These are phyloP conservation scores for Carassius gibelio DNA, from an alignment of 2,113 vertebrate genomes.

Conservation along the genomic window DNA sequence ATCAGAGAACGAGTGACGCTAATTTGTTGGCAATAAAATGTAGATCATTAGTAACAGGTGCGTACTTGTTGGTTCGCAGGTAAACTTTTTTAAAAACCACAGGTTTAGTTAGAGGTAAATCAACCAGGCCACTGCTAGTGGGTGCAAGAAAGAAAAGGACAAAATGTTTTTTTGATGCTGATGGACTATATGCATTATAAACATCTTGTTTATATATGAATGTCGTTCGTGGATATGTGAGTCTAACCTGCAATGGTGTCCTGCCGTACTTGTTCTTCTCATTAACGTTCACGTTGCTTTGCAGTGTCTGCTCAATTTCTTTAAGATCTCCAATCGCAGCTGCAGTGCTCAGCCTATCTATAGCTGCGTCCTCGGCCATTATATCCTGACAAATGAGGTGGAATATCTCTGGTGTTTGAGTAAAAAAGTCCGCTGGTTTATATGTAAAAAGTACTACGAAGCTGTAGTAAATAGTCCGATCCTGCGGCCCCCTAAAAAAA, in stretches of 20 bases:
- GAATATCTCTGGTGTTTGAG: conserved; percentile 25
- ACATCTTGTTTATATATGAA: neutral
- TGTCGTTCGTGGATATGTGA: neutral
- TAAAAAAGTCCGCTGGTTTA: conserved; percentile 39
- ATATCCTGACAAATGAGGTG: conserved; percentile 58
- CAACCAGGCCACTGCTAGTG: conserved; percentile 5
- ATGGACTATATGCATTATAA: neutral
- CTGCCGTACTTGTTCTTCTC: conserved; percentile 84
- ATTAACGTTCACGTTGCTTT: conserved; percentile 87
- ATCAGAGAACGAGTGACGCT: neutral
- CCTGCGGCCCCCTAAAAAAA: conserved; percentile 32
- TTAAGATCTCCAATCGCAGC: conserved; percentile 86
- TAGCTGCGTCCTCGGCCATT: conserved; percentile 83
- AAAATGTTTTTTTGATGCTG: neutral
- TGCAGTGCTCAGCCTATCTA: conserved; percentile 82
- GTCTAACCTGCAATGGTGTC: conserved; percentile 91
- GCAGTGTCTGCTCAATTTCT: conserved; percentile 81
- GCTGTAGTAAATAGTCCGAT: conserved; percentile 63
- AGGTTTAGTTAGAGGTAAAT: neutral
- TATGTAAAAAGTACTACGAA: conserved; percentile 47
- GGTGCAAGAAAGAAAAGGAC: neutral
- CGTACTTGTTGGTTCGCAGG: neutral
- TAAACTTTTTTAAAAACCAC: neutral
- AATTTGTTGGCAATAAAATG: neutral
- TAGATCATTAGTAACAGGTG: conserved; percentile 8